Evolutionary conservation across 23 tunicate species (phyloP).

Genomic region (Botrylloides violaceus): DNA sequence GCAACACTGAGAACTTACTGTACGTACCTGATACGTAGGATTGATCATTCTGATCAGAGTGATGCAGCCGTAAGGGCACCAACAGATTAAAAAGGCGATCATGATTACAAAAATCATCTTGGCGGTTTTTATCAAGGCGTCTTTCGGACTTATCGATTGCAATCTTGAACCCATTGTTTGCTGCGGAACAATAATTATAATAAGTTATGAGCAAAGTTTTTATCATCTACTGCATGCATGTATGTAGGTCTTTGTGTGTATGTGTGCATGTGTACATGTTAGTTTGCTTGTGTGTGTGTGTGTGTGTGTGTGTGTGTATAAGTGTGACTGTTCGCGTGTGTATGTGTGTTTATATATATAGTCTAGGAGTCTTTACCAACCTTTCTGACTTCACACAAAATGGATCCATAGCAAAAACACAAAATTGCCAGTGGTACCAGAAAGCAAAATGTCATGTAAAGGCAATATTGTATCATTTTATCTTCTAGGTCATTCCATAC

Average conservation of each 20-base stretch:
- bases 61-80: slow-evolving; percentile 1
- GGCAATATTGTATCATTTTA: not conserved
- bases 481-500: not conserved
- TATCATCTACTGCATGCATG: no score
- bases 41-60: not conserved
- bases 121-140: not conserved
- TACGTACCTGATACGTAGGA: no score
- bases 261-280: no score
- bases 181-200: not conserved
- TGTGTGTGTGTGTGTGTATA: no score
- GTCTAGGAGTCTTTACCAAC: not conserved
- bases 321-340: no score
- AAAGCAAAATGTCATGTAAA: not conserved
- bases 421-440: not conserved
- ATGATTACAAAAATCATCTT: not conserved
- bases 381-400: not conserved
- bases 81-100: not conserved
- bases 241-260: no score
- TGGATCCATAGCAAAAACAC: not conserved
- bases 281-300: no score
- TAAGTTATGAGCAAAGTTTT: no score
- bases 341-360: no score
- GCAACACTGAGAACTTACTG: no score
- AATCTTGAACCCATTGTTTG: not conserved
- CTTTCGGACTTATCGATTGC: not conserved